Evolutionary conservation across 2,888 invertebrate species (phyloP), one percentile per base, ranked within the genome.

Genomic region (Sinodicranocentrus sp.): DNA sequence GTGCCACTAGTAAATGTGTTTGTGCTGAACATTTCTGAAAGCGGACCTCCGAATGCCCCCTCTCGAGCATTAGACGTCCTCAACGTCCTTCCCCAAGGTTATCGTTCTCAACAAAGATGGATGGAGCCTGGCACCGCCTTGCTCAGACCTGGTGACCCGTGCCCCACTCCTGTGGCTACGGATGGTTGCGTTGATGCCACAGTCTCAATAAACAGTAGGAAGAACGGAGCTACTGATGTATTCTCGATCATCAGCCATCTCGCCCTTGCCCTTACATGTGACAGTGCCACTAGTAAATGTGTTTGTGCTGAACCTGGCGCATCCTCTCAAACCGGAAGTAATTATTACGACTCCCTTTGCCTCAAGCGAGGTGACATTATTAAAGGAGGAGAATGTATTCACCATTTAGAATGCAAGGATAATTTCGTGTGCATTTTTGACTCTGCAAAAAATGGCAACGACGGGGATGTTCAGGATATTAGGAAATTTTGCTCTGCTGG

Each of bases 401-500:
- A 71, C 15, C 0, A 57, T 3, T 0, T 23, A 1, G 71, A 71
- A 23, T 71, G 71, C 33, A 13, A 26, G 10, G 57, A 19, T 13
- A 33, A 33, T n/a, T 10, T 15, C 13, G 44, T 1, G 26, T 71
- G 71, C 23, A 21, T 71, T 1, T 71, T 39, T 33, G 25, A 71
- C 33, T 5, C 71, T 25, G 8, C 1, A 10, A 44, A 23, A 48
- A 23, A 19, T 57, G 52, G n/a, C 1, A 25, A 70, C 15, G 52
- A 54, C 19, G 71, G 57, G 25, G 70, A 70, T 2, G 57, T 71
- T 19, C 43, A 57, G 21, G 71, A 71, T 23, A 5, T 71, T 21
- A 21, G 71, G 57, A 23, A 57, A 57, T 71, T 39, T 17, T 71
- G 71, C 13, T 17, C 57, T 21, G 71, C 33, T n/a, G 13, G 57